Percentiles rank a stretch among this genome's conserved stretches.
These are phyloP conservation scores for Merops nubicus DNA, from an alignment of 2,113 vertebrate species.

Conservation along the genomic window DNA sequence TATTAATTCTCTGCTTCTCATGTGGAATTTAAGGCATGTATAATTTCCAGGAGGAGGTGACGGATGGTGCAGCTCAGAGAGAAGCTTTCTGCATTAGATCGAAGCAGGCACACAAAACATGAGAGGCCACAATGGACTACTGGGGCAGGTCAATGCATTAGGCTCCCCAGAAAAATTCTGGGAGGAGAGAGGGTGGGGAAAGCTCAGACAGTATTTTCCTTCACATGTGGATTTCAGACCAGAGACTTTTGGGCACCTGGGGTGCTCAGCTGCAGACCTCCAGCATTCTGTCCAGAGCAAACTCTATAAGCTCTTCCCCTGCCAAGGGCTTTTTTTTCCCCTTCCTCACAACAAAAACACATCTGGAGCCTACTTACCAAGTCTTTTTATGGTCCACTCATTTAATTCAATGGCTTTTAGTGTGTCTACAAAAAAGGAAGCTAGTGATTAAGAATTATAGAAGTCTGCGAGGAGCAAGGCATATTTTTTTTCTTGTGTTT, in stretches of 20 bases:
- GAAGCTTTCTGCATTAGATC: not conserved
- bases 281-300: not conserved
- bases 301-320: not conserved
- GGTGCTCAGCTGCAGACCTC: not conserved
- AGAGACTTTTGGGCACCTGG: not conserved
- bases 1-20: slow-evolving; percentile 21
- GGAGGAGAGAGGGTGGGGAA: not conserved
- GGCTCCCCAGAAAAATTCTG: not conserved
- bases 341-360: not conserved
- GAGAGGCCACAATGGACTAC: not conserved
- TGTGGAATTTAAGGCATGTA: not conserved
- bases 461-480: not conserved
- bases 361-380: not conserved
- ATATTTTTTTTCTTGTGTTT: not conserved
- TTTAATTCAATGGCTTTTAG: not conserved
- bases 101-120: not conserved
- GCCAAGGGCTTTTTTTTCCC: not conserved
- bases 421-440: not conserved
- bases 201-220: not conserved
- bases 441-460: not conserved
- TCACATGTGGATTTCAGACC: not conserved
- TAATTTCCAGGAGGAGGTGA: not conserved
- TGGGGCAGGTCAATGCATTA: not conserved
- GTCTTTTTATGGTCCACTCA: not conserved
- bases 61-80: not conserved